Conservation (phyloP, 2,888 invertebrate genomes). For the Boloria selene region DNA sequence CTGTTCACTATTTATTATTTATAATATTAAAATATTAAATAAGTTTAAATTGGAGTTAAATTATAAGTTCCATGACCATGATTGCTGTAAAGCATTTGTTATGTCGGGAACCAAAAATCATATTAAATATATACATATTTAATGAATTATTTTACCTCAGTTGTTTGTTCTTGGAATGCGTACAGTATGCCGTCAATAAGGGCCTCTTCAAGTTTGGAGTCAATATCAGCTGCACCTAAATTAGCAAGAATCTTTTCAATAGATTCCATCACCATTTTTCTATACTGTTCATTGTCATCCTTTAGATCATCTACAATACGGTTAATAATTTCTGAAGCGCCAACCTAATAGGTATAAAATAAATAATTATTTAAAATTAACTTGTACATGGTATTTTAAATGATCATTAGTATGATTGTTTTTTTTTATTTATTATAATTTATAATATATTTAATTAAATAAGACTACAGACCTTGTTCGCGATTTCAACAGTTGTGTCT, state of each 20-base stretch:
- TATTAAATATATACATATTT: no score
- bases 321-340: constrained; percentile 99
- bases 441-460: not conserved
- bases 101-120: no score
- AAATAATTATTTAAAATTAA: not conserved
- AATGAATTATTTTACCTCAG: constrained; percentile 86
- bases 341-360: constrained; percentile 84
- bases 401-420: not conserved
- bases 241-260: constrained; percentile 99
- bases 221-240: constrained; percentile 98
- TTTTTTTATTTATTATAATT: no score
- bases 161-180: constrained; percentile 99
- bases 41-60: not conserved
- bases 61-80: not conserved
- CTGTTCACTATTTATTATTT: no score
- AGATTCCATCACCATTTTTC: constrained; percentile 99
- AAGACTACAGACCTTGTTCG: constrained; percentile 88
- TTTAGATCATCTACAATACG: constrained; percentile 99
- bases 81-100: no score
- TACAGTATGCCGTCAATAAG: constrained; percentile 99
- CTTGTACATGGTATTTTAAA: not conserved
- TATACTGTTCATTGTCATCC: constrained; percentile 99
- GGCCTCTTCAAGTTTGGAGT: constrained; percentile 98
- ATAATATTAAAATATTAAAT: not conserved
- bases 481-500: constrained; percentile 99